A percentile compares a stretch with the other conserved stretches of the same genome.
These are phyloP conservation scores for Chymomyza costata DNA, from an alignment of 1,140 invertebrate genomes.

Conservation along the genomic window DNA sequence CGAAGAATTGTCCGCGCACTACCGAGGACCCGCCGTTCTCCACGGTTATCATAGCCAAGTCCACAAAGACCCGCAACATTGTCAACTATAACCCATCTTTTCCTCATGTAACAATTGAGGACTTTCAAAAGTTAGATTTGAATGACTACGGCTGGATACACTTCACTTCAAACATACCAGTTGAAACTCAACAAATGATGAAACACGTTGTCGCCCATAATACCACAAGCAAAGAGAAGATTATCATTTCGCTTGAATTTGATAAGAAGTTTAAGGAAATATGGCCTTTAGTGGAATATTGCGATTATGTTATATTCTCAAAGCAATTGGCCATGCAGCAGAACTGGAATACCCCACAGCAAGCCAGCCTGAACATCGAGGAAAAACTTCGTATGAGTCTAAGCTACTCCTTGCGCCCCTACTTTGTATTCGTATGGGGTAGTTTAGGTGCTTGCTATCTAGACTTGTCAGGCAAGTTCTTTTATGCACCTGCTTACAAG, in stretches of 20 bases:
- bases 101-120: slow-evolving; percentile 78
- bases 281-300: slow-evolving; percentile 37
- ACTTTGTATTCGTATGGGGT: slow-evolving; percentile 82
- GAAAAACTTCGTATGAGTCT: slow-evolving; percentile 14
- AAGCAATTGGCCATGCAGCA: slow-evolving; percentile 62
- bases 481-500: slow-evolving; percentile 76
- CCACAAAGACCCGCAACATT: slow-evolving; percentile 79
- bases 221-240: slow-evolving; percentile 16
- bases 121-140: slow-evolving; percentile 77
- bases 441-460: slow-evolving; percentile 79
- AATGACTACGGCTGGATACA: slow-evolving; percentile 82
- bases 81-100: slow-evolving; percentile 79
- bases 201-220: slow-evolving; percentile 77
- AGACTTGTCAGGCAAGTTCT: slow-evolving; percentile 74
- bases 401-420: slow-evolving; percentile 20
- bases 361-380: slow-evolving; percentile 22
- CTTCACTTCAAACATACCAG: slow-evolving; percentile 80
- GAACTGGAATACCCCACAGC: slow-evolving; percentile 15
- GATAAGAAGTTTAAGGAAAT: slow-evolving; percentile 76
- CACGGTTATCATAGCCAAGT: slow-evolving; percentile 76
- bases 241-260: slow-evolving; percentile 79
- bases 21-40: slow-evolving; percentile 74
- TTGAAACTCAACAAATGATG: slow-evolving; percentile 79
- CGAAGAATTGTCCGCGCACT: slow-evolving; percentile 75
- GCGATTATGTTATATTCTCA: slow-evolving; percentile 81